Evolutionary conservation across 1,140 invertebrate genomes (phyloP).

Genomic region (Drosophila neocordata): DNA sequence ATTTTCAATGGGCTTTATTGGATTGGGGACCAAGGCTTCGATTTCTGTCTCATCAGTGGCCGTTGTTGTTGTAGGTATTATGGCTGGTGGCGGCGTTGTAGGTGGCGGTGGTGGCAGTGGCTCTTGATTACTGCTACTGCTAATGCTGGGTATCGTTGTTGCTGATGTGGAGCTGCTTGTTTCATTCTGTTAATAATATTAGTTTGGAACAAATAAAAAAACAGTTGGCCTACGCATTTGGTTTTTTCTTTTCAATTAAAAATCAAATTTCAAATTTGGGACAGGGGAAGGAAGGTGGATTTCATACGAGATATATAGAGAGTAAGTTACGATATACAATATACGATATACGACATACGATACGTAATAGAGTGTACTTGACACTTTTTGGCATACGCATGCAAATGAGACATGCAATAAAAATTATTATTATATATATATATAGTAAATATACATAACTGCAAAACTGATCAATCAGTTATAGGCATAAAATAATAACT

Average conservation of each 20-base stretch:
- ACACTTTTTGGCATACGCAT: slow-evolving; percentile 37
- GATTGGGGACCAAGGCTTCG: slow-evolving; percentile 38
- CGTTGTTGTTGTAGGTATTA: slow-evolving; percentile 53
- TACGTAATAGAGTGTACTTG: neutral
- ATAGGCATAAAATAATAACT: slow-evolving; percentile 29
- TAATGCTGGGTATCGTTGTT: slow-evolving; percentile 37
- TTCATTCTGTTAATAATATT: slow-evolving; percentile 83
- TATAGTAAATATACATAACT: slow-evolving; percentile 30
- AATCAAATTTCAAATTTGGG: slow-evolving; percentile 53
- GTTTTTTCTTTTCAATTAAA: slow-evolving; percentile 42
- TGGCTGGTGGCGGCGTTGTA: slow-evolving; percentile 61
- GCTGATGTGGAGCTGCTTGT: slow-evolving; percentile 68
- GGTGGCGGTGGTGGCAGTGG: slow-evolving; percentile 62
- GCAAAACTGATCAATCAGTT: slow-evolving; percentile 37
- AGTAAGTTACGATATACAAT: slow-evolving; percentile 3
- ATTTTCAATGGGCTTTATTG: slow-evolving; percentile 20
- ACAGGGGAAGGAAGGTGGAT: neutral
- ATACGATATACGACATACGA: slow-evolving; percentile 25
- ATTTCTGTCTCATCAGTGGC: slow-evolving; percentile 63
- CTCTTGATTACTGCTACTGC: slow-evolving; percentile 37
- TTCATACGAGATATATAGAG: slow-evolving; percentile 21
- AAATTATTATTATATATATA: slow-evolving; percentile 51
- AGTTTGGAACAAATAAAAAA: slow-evolving; percentile 78
- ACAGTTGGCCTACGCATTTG: slow-evolving; percentile 50
- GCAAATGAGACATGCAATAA: slow-evolving; percentile 64